A percentile compares a stretch with the other conserved stretches of the same genome.
Evolutionary conservation across 2,888 invertebrate species (phyloP).

Genomic region (Andrena praecox): DNA sequence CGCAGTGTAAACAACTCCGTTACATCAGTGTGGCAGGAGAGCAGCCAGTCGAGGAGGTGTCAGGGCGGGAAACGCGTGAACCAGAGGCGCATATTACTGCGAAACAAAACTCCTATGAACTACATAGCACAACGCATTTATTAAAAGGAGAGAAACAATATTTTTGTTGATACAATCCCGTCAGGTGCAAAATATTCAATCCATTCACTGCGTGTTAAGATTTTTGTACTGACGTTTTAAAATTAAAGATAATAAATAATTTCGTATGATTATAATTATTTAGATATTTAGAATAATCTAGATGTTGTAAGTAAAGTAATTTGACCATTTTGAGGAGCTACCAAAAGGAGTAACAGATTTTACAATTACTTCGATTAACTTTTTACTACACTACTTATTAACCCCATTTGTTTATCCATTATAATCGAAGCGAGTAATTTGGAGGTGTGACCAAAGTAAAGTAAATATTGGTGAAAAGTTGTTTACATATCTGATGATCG

Average conservation of each 20-base stretch:
- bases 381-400: too few relatives aligned
- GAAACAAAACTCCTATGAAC: conserved; percentile 74
- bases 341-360: too few relatives aligned
- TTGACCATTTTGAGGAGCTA: too few relatives aligned
- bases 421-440: too few relatives aligned
- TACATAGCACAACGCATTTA: not conserved
- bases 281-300: too few relatives aligned
- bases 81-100: conserved; percentile 81
- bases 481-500: too few relatives aligned
- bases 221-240: not conserved
- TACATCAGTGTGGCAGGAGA: conserved; percentile 83
- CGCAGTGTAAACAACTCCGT: conserved; percentile 85
- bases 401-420: too few relatives aligned
- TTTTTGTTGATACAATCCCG: not conserved
- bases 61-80: conserved; percentile 83
- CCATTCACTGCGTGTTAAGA: not conserved
- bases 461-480: too few relatives aligned
- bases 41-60: conserved; percentile 79
- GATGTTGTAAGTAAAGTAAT: too few relatives aligned
- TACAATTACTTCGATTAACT: too few relatives aligned
- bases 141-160: not conserved
- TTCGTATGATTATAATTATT: not conserved
- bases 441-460: too few relatives aligned
- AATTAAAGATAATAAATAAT: not conserved
- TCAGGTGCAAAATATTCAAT: not conserved